Base-by-base conservation (phyloP, 2,888 invertebrate genomes). In the Boloria selene region DNA sequence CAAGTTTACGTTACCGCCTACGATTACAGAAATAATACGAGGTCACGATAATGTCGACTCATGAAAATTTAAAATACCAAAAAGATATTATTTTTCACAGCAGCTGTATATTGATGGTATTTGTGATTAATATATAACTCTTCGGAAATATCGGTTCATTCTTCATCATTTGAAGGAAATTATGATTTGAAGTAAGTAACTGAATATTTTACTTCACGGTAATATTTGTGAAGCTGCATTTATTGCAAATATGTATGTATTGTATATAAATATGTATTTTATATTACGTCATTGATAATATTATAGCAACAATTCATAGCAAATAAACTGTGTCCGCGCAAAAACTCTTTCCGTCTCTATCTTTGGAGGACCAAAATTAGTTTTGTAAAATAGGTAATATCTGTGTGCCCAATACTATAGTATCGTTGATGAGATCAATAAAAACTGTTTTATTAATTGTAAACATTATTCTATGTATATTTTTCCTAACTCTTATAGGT, bases 1-100 rank as follows among this genome's bases (percentile, higher is more conserved):
- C 88, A 89, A 88, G 87, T 87, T 87, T 87, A 87, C 84, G 83
- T 75, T 78, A 76, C 73, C 77, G 77, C 79, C 79, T 76, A 75
- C 75, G 68, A 69, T 72, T 75, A 80, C 85, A 79, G 79, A 88
- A 87, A 88, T 89, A 89, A 83, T 79, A 73, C 85, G 83, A 86
- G 83, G 85, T 80, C 84, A 68, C 55, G 69, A 74, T 75, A 74
- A 78, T 77, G 75, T 75, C 76, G 67, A 65, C 58, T 66, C 52
- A 50, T 60, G 56, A 67, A 68, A 68, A 67, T 63, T 60, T 68
- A 54, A 69, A 67, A 69, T 63, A 72, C 47, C 55, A 42, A 56
- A 26, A 52, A 68, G 54, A 51, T 59, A 58, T 49, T 50, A 6
- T n/a, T 56, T n/a, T 45, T 26, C 45, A n/a, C 13, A 45, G 45